phyloP scores from a whole-genome alignment of 2,888 invertebrate species.

The Sisyra nigra region DNA sequence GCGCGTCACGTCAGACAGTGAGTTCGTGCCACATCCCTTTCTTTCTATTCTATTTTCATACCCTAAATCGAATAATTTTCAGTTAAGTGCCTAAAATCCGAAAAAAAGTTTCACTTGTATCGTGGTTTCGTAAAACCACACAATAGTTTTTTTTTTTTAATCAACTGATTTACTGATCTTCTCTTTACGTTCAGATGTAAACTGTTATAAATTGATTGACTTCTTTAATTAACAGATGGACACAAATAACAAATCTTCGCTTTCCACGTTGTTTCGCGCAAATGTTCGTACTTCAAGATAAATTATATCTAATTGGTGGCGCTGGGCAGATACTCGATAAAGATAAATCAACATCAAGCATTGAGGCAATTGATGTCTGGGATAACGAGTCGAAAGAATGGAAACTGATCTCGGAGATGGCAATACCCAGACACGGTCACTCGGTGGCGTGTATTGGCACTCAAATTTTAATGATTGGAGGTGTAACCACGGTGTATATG shows the following conservation, averaged over 20 bases:
- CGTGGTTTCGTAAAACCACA: too few species aligned
- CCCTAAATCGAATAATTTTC: too few species aligned
- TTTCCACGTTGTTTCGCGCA: constrained; percentile 37
- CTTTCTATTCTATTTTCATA: too few species aligned
- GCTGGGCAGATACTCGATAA: constrained; percentile 37
- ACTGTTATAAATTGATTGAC: neutral
- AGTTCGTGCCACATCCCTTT: too few species aligned
- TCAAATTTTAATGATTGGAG: constrained; percentile 46
- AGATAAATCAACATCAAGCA: constrained; percentile 38
- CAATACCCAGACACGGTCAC: constrained; percentile 48
- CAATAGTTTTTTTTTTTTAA: too few species aligned
- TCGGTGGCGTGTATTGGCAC: constrained; percentile 44
- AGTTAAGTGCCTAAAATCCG: too few species aligned
- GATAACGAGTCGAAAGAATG: constrained; percentile 36
- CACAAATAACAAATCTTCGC: constrained; percentile 33
- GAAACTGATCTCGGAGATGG: constrained; percentile 41
- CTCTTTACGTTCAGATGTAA: neutral
- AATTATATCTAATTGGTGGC: constrained; percentile 49
- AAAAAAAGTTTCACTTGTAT: too few species aligned
- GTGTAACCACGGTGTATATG: constrained; percentile 47
- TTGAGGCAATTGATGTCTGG: constrained; percentile 42
- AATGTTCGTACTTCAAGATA: constrained; percentile 37
- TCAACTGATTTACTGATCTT: neutral
- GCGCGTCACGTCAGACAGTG: too few species aligned
- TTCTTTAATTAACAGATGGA: constrained; percentile 31